Evolutionary conservation across 2,888 invertebrate species (phyloP).

Genomic region (Drosophila vallismaia): DNA sequence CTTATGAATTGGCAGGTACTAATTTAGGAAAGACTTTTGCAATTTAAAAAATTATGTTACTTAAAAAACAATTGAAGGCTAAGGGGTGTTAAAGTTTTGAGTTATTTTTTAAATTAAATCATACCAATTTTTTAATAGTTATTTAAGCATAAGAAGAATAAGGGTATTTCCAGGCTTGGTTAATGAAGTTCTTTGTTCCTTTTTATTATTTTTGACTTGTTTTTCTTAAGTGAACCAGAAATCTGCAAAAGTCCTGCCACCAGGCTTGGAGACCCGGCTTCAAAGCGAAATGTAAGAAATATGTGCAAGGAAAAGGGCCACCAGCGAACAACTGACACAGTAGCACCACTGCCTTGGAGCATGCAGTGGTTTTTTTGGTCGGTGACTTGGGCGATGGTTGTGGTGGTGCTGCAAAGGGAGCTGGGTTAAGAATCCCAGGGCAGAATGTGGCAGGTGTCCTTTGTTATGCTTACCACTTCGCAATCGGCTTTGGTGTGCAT

Average conservation of each 20-base stretch:
- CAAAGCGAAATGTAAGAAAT: constrained; percentile 77
- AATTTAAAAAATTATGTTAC: background rate
- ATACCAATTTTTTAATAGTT: no score
- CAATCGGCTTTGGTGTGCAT: constrained; percentile 70
- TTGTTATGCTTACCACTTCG: constrained; percentile 79
- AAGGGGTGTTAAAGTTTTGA: no score
- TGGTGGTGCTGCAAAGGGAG: no score
- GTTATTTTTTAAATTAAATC: no score
- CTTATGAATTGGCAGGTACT: background rate
- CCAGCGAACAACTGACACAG: constrained; percentile 41
- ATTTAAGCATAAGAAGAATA: background rate
- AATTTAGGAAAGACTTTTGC: background rate
- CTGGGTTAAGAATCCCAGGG: constrained; percentile 27
- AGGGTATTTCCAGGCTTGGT: background rate
- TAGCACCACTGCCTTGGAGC: constrained; percentile 15
- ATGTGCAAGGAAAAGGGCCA: constrained; percentile 61
- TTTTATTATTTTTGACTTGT: background rate
- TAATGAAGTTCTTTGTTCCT: background rate
- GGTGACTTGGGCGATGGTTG: background rate
- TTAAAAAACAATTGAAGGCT: no score
- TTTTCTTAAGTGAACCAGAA: constrained; percentile 32
- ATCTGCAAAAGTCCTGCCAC: constrained; percentile 43
- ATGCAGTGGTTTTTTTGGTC: constrained; percentile 5
- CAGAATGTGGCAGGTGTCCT: constrained; percentile 77
- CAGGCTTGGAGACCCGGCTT: constrained; percentile 43